A percentile compares a stretch with the other conserved stretches of the same genome.
Evolutionary conservation across 1,140 invertebrate genomes (phyloP).

Genomic region (Drosophila sechellia): DNA sequence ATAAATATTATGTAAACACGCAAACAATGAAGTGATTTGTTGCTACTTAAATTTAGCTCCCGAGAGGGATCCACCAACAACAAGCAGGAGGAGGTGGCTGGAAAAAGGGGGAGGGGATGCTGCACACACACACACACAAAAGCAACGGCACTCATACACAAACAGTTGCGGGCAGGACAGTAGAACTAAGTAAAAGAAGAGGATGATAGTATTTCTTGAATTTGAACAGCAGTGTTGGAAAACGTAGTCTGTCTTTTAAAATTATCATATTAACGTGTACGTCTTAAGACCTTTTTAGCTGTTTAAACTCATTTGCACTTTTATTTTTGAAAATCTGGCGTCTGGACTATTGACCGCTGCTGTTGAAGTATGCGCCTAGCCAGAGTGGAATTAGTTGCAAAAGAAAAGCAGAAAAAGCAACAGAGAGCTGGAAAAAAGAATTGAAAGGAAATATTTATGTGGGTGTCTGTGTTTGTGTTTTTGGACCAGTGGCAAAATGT

Average conservation of each 20-base stretch:
- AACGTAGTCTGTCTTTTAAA: no score
- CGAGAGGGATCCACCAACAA: constrained; percentile 48
- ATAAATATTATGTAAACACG: constrained; percentile 83
- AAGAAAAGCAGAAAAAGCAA: constrained; percentile 59
- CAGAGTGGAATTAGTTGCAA: constrained; percentile 69
- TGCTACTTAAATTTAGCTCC: constrained; percentile 81
- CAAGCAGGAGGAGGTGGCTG: constrained; percentile 2
- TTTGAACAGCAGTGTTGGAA: no score
- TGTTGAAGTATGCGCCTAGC: constrained; percentile 29
- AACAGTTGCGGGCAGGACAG: constrained; percentile 3
- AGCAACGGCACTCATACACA: neutral
- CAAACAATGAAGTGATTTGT: constrained; percentile 82
- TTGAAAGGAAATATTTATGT: constrained; percentile 71
- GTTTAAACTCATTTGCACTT: no score
- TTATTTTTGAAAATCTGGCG: neutral
- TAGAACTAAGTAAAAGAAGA: neutral
- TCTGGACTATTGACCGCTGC: neutral
- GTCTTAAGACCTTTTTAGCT: no score
- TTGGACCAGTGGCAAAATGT: constrained; percentile 5
- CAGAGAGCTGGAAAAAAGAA: constrained; percentile 19
- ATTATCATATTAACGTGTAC: no score
- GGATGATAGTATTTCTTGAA: neutral
- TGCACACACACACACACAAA: constrained; percentile 19
- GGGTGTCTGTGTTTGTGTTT: constrained; percentile 11
- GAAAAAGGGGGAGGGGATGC: constrained; percentile 19